These are phyloP conservation scores for Numenius arquata DNA, from an alignment of 2,113 vertebrate genomes.

Conservation along the genomic window DNA sequence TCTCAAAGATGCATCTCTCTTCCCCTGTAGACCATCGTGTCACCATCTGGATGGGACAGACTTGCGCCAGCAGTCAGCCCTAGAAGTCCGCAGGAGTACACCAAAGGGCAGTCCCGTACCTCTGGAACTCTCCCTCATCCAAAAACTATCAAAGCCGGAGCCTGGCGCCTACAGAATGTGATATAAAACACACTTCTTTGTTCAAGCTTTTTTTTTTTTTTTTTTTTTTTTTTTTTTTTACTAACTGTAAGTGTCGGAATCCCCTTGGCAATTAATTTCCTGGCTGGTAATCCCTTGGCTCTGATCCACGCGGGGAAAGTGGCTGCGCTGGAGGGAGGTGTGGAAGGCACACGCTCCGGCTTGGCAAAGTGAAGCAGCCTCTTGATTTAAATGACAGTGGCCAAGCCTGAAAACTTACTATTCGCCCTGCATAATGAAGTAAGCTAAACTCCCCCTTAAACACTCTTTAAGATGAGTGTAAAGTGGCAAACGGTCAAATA, in stretches of 20 bases:
- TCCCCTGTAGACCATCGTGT: neutral
- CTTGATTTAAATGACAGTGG: neutral
- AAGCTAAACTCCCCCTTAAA: neutral
- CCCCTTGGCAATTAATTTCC: conserved; percentile 54
- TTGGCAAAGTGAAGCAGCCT: neutral
- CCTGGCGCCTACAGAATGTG: neutral
- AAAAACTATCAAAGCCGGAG: neutral
- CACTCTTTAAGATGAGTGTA: neutral
- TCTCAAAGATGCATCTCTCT: neutral
- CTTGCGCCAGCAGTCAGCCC: neutral
- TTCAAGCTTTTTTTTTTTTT: neutral
- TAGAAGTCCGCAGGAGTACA: neutral
- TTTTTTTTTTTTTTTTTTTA: neutral
- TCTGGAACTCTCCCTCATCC: neutral
- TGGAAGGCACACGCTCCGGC: neutral
- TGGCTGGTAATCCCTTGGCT: conserved; percentile 46
- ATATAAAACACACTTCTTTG: neutral
- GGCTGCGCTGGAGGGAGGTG: neutral
- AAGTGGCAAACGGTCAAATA: neutral
- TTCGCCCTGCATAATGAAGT: neutral
- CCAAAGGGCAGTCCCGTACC: neutral
- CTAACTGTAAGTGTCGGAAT: neutral
- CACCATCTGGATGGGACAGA: neutral
- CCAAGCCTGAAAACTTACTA: neutral
- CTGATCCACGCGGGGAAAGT: neutral